These are phyloP conservation scores for Centrocercus urophasianus DNA, from an alignment of 2,113 vertebrate species.

Conservation along the genomic window DNA sequence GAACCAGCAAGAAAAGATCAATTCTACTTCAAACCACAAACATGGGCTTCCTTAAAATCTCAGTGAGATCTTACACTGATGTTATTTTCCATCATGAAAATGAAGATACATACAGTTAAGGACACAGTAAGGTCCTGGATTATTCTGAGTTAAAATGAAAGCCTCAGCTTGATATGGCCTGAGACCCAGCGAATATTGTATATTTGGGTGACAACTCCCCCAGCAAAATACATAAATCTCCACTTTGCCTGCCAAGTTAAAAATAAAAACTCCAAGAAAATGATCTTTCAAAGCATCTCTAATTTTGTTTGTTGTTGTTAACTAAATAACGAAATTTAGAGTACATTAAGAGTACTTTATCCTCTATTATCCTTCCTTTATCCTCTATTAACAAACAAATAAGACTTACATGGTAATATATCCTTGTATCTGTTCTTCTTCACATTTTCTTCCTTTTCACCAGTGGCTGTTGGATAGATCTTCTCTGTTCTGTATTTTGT, in stretches of 20 bases:
- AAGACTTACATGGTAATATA: conserved; percentile 95
- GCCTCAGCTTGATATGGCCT: rapidly evolving
- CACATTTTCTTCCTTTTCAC: conserved; percentile 97
- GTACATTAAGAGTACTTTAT: conserved; percentile 1
- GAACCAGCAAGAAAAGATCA: neutral
- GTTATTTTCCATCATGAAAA: neutral
- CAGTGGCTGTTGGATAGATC: conserved; percentile 95
- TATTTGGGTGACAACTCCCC: neutral
- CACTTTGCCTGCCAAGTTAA: neutral
- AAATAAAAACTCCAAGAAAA: neutral
- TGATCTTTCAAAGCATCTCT: neutral
- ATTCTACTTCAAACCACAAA: neutral
- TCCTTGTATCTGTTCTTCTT: conserved; percentile 99
- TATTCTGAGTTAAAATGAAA: neutral
- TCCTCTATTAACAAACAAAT: conserved; percentile 7
- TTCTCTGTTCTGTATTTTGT: conserved; percentile 98
- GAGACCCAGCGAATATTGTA: neutral
- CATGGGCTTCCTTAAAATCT: neutral
- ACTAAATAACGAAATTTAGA: conserved; percentile 6
- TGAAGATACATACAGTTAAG: neutral
- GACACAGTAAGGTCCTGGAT: neutral
- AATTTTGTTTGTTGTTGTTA: conserved; percentile 13
- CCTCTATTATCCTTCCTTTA: neutral
- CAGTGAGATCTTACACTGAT: neutral
- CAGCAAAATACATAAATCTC: neutral